A percentile compares a stretch with the other conserved stretches of the same genome.
Evolutionary conservation across 2,113 vertebrate species (phyloP).

Genomic region (Martes martes): DNA sequence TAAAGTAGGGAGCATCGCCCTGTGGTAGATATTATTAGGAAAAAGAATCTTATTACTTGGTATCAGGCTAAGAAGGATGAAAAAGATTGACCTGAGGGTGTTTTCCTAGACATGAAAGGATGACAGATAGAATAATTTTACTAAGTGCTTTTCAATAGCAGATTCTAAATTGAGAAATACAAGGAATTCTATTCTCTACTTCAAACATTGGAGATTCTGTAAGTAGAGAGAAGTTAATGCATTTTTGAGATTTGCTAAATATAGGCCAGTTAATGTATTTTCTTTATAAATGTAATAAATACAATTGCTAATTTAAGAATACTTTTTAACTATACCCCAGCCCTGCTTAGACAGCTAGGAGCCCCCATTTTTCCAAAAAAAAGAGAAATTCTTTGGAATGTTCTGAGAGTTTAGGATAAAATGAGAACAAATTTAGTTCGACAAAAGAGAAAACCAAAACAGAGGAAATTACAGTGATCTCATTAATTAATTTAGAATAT

Average conservation of each 20-base stretch:
- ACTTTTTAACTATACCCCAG: conserved; percentile 28
- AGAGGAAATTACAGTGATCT: background rate
- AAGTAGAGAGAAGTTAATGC: conserved; percentile 11
- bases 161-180: conserved; percentile 33
- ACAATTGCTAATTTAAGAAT: conserved; percentile 21
- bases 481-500: background rate
- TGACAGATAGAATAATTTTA: conserved; percentile 31
- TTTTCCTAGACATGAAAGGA: background rate
- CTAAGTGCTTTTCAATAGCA: conserved; percentile 33
- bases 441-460: conserved; percentile 11
- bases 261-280: conserved; percentile 31
- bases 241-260: conserved; percentile 39
- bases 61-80: background rate
- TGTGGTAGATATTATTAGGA: background rate
- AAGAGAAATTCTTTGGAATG: conserved; percentile 33
- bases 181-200: conserved; percentile 8
- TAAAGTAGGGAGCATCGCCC: background rate
- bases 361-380: background rate
- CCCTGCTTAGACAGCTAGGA: background rate
- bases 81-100: background rate
- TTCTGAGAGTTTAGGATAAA: conserved; percentile 18
- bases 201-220: background rate
- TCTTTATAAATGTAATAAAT: conserved; percentile 35
- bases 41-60: background rate
- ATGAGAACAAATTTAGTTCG: background rate